A percentile compares a stretch with the other conserved stretches of the same genome.
phyloP scores from a whole-genome alignment of 2,113 vertebrate species.

The Terrapene triunguis region DNA sequence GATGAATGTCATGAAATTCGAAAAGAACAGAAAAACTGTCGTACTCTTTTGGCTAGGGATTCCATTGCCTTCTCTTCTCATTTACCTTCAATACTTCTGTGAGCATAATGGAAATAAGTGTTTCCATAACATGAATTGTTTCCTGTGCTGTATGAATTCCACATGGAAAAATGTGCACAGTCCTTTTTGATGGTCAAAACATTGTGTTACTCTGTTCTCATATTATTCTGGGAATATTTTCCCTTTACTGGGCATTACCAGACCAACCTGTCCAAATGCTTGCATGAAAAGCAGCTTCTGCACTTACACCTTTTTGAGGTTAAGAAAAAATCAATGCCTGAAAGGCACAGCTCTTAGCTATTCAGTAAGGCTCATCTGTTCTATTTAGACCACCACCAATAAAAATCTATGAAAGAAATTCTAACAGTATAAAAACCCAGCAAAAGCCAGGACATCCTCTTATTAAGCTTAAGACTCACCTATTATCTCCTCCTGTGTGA shows the following conservation, averaged over 20 bases:
- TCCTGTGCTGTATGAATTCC: not conserved
- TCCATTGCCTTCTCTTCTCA: not conserved
- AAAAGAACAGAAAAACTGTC: not conserved
- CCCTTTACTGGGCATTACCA: not conserved
- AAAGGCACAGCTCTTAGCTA: not conserved
- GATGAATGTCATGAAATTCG: not conserved
- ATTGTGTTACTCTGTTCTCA: slow-evolving; percentile 13
- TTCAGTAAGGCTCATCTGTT: not conserved
- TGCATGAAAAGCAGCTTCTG: not conserved
- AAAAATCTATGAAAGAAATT: not conserved
- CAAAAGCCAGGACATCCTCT: not conserved
- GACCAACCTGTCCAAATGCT: not conserved
- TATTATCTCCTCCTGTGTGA: not conserved
- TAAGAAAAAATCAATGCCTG: not conserved
- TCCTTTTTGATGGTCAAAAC: slow-evolving; percentile 22
- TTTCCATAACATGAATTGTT: slow-evolving; percentile 17
- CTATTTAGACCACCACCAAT: not conserved
- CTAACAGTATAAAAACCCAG: not conserved
- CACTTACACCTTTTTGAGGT: not conserved
- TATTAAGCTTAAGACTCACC: not conserved
- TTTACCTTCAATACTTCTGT: not conserved
- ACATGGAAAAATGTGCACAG: slow-evolving; percentile 16
- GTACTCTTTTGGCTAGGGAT: not conserved
- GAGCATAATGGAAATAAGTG: not conserved
- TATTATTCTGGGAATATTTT: slow-evolving; percentile 29